These are phyloP conservation scores for Rhogogaster chlorosoma DNA, from an alignment of 2,888 invertebrate species.

Conservation along the genomic window DNA sequence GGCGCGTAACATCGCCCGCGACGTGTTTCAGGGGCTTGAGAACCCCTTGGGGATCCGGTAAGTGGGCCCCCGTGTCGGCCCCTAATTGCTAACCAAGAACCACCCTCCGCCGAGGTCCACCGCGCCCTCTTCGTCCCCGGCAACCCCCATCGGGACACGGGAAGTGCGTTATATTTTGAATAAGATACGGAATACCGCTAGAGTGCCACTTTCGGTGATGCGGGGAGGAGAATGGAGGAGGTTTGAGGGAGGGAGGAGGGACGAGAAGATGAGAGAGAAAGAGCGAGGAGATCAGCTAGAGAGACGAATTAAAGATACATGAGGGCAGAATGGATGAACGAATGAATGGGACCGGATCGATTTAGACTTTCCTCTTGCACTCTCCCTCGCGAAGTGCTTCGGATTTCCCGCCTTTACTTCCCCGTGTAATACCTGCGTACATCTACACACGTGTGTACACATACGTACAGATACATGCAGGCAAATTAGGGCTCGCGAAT, in stretches of 20 bases:
- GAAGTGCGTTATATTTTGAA: slow-evolving; percentile 65
- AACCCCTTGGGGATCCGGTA: slow-evolving; percentile 66
- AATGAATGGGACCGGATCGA: slow-evolving; percentile 48
- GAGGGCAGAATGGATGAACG: slow-evolving; percentile 40
- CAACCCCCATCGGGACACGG: slow-evolving; percentile 62
- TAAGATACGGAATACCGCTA: slow-evolving; percentile 51
- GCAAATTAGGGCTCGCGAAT: background rate
- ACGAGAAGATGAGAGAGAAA: background rate
- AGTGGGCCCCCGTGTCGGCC: slow-evolving; percentile 70
- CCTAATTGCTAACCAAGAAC: slow-evolving; percentile 71
- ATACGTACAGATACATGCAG: background rate
- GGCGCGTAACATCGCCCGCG: slow-evolving; percentile 54
- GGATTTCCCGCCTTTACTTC: slow-evolving; percentile 13
- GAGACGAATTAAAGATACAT: slow-evolving; percentile 48
- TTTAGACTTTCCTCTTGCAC: slow-evolving; percentile 23
- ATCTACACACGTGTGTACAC: background rate
- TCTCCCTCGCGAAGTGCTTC: background rate
- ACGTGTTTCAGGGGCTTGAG: slow-evolving; percentile 59
- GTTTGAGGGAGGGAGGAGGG: background rate
- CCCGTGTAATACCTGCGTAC: background rate
- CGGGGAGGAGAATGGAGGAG: background rate
- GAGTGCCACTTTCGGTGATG: slow-evolving; percentile 50
- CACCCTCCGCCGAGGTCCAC: slow-evolving; percentile 61
- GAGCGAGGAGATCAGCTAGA: slow-evolving; percentile 42
- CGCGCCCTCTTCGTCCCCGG: slow-evolving; percentile 45